These are phyloP conservation scores for Acronicta alni DNA, from an alignment of 2,888 invertebrate species.

Conservation along the genomic window DNA sequence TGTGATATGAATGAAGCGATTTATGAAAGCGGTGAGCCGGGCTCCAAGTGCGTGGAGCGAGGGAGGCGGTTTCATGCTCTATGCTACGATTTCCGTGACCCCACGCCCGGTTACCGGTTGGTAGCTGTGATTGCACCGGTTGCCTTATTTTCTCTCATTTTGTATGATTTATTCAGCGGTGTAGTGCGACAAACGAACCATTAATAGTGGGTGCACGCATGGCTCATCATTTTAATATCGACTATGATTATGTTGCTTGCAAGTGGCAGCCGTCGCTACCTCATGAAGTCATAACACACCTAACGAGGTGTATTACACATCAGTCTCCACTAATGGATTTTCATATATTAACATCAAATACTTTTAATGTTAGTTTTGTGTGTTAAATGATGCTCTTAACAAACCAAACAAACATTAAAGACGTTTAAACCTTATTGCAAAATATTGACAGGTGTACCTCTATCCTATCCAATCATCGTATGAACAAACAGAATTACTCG, in stretches of 20 bases:
- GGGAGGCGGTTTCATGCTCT: conserved; percentile 72
- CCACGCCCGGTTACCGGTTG: conserved; percentile 77
- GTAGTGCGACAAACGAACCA: conserved; percentile 79
- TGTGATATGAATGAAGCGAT: conserved; percentile 76
- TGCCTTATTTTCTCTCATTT: conserved; percentile 78
- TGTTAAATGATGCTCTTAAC: not conserved
- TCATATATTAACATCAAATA: not conserved
- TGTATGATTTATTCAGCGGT: conserved; percentile 82
- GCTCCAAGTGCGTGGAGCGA: conserved; percentile 72
- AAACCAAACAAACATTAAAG: not conserved
- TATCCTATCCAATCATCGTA: not conserved
- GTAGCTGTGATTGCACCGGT: conserved; percentile 80
- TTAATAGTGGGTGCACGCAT: conserved; percentile 42
- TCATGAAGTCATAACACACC: no score
- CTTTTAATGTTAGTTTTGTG: no score
- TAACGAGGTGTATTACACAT: not conserved
- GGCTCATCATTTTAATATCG: not conserved
- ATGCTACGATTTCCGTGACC: conserved; percentile 79
- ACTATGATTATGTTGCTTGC: not conserved
- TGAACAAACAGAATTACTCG: conserved; percentile 15
- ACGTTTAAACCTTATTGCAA: not conserved
- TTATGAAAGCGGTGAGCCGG: conserved; percentile 73
- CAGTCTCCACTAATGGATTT: not conserved
- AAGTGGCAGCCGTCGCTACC: no score
- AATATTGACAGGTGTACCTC: not conserved